Base-by-base conservation (phyloP, 2,797 vertebrate genomes). In the Tapirus indicus region DNA sequence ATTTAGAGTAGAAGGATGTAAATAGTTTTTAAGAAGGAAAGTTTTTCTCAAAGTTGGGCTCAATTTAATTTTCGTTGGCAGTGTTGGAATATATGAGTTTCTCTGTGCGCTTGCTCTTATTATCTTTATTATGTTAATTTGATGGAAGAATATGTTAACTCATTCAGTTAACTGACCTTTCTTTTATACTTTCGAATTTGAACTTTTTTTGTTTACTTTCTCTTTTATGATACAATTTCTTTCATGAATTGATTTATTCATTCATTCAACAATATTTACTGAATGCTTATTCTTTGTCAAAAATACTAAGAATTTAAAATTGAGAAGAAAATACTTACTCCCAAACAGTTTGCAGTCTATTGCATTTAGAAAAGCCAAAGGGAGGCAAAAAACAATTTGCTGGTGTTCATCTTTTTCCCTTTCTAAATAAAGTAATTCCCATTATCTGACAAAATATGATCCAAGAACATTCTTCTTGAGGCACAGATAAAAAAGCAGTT, bases 391-490 rank as follows among this genome's bases (percentile, higher is more conserved):
- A 93, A 21, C 32, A 72, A 83, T 49, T 86, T 69, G 23, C 52
- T 41, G 21, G 20, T 56, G 4, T 68, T 95, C 25, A 56, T 88
- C 10, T 60, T 91, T 72, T 82, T 69, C n/a, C 38, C 5, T 66
- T 68, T 49, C 49, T 35, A 80, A 80, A 58, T 80, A 86, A 89
- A 95, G 62, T 56, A 52, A 5, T 49, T 41, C 12, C 54, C 27
- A 64, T 78, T 88, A 68, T 78, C 32, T 93, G 91, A 96, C 41
- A 88, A 80, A 86, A 94, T 29, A 64, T 20, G 75, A 94, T 60
- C 25, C 35, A 64, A 82, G 49, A 52, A 58, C 23, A 56, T 91
- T 86, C 21, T 91, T 80, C 52, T 49, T 52, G 29, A 54, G 35
- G 29, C 13, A 29, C 7, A 25, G 41, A 66, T 47, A 49, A 49